phyloP scores from a whole-genome alignment of 92 coral and sea anemone genomes.

The Metridium senile region DNA sequence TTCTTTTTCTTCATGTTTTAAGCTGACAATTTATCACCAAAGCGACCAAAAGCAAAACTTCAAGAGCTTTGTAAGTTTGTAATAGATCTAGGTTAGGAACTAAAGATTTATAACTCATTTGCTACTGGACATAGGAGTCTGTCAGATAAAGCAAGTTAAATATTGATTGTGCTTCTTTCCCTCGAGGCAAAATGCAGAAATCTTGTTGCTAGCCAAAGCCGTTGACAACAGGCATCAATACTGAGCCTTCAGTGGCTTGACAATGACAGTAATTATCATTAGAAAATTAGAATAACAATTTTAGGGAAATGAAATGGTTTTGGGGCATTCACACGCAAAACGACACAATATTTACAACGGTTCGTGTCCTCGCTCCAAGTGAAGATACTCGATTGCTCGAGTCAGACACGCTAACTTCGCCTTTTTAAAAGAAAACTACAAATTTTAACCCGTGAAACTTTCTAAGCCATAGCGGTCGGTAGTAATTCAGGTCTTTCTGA shows the following conservation, averaged over 20 bases:
- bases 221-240: not conserved
- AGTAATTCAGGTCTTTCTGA: too few relatives aligned
- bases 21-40: not conserved
- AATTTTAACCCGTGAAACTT: too few relatives aligned
- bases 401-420: too few relatives aligned
- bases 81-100: too few relatives aligned
- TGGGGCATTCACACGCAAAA: not conserved
- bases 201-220: slow-evolving; percentile 8
- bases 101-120: too few relatives aligned
- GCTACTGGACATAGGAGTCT: too few relatives aligned
- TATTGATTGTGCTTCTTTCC: slow-evolving; percentile 2
- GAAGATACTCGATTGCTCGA: not conserved
- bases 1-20: not conserved
- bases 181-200: not conserved
- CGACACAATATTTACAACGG: not conserved
- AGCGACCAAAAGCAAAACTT: not conserved
- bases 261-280: slow-evolving; percentile 10
- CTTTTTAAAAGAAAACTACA: too few relatives aligned
- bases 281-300: slow-evolving; percentile 3
- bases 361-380: not conserved
- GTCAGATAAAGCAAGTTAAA: not conserved
- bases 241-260: not conserved
- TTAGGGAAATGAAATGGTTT: not conserved
- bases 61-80: not conserved
- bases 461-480: too few relatives aligned